phyloP scores from a whole-genome alignment of 2,113 vertebrate genomes.

The Delphinus delphis region DNA sequence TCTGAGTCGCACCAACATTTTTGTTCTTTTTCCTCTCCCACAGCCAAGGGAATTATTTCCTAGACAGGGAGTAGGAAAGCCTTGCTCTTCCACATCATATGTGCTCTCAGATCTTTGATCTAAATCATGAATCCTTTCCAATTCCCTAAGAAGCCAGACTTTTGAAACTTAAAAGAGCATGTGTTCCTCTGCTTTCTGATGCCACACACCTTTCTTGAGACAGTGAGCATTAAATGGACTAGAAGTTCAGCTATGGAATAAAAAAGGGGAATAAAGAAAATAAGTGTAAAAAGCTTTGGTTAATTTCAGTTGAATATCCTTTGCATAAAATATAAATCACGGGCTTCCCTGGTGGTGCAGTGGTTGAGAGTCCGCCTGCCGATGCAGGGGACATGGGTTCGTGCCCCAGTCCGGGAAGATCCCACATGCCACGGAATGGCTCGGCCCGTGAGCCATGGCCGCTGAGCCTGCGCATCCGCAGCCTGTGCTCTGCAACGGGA shows the following conservation, averaged over 20 bases:
- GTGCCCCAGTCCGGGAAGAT: too few relatives aligned
- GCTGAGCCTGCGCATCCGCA: too few relatives aligned
- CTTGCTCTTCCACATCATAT: background rate
- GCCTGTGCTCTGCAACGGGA: too few relatives aligned
- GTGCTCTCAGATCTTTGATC: background rate
- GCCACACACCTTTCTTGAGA: background rate
- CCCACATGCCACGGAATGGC: too few relatives aligned
- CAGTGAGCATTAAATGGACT: background rate
- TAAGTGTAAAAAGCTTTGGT: background rate
- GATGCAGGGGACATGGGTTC: too few relatives aligned
- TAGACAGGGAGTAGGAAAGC: background rate
- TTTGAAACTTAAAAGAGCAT: background rate
- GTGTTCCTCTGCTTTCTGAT: background rate
- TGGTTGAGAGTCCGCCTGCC: too few relatives aligned
- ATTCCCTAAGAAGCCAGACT: background rate
- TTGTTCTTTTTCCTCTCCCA: background rate
- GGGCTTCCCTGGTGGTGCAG: too few relatives aligned
- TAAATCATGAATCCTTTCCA: background rate
- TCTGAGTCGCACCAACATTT: background rate
- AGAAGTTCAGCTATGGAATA: conserved; percentile 3
- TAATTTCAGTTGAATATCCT: background rate
- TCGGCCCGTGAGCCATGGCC: too few relatives aligned
- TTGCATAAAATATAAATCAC: conserved; percentile 9
- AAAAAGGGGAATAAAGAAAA: background rate
- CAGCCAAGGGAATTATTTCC: background rate